These are phyloP conservation scores for Taenioides sp. DNA, from an alignment of 2,797 vertebrate genomes.

Conservation along the genomic window DNA sequence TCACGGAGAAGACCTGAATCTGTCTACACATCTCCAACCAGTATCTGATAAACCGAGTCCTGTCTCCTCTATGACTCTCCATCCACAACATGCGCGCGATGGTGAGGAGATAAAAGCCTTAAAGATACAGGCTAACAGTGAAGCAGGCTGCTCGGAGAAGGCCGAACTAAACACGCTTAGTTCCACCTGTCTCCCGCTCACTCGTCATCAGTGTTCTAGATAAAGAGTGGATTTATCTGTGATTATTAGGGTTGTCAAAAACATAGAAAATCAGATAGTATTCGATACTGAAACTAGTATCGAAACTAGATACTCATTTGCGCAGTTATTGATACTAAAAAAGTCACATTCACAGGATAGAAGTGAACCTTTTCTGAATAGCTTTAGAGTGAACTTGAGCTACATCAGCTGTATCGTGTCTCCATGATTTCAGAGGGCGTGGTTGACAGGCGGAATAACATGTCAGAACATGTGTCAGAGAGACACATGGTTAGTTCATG, in stretches of 20 bases:
- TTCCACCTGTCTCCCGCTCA: constrained; percentile 40
- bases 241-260: constrained; percentile 40
- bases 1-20: constrained; percentile 3
- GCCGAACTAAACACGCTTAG: constrained; percentile 7
- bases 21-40: not conserved
- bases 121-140: constrained; percentile 28
- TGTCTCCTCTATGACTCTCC: not conserved
- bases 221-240: constrained; percentile 52
- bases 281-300: too few relatives aligned
- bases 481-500: too few relatives aligned
- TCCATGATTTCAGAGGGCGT: too few relatives aligned
- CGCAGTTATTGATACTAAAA: too few relatives aligned
- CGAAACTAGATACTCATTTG: too few relatives aligned
- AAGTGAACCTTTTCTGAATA: too few relatives aligned
- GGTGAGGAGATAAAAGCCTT: constrained; percentile 34
- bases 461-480: too few relatives aligned
- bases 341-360: too few relatives aligned
- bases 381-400: too few relatives aligned
- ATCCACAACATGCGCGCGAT: not conserved
- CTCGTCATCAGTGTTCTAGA: constrained; percentile 50
- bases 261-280: too few relatives aligned
- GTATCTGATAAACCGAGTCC: not conserved
- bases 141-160: not conserved
- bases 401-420: too few relatives aligned
- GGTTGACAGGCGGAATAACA: too few relatives aligned